Conservation (phyloP, 2,113 vertebrate species). For the Daphoenositta chrysoptera region DNA sequence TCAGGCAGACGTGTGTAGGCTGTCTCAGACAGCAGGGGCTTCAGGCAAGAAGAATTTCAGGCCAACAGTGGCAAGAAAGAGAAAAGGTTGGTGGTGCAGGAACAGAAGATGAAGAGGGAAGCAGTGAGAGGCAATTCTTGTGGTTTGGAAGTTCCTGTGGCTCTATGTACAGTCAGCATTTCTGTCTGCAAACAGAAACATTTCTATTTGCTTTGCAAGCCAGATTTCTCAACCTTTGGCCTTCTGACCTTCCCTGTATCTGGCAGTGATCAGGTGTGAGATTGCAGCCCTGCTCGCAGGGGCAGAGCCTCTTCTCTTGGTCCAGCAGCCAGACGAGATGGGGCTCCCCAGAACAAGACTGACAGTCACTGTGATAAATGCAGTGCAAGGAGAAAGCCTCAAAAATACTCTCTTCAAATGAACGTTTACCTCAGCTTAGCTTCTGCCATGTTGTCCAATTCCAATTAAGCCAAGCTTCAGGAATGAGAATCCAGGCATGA, state of each 20-base stretch:
- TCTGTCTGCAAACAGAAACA: constrained; percentile 61
- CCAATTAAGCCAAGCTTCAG: background rate
- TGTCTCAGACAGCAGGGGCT: constrained; percentile 56
- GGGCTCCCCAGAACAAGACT: background rate
- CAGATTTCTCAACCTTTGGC: constrained; percentile 64
- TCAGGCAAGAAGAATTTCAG: constrained; percentile 57
- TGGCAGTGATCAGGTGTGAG: constrained; percentile 40
- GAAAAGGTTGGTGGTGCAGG: constrained; percentile 28
- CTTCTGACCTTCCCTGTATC: constrained; percentile 53
- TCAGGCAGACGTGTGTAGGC: constrained; percentile 45
- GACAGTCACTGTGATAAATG: background rate
- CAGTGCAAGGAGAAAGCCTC: background rate
- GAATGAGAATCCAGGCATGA: background rate
- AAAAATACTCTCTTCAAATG: background rate
- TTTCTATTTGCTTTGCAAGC: constrained; percentile 56
- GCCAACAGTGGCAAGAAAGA: constrained; percentile 35
- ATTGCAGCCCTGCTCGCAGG: background rate
- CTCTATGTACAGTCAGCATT: constrained; percentile 65
- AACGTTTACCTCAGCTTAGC: background rate
- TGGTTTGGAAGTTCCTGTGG: constrained; percentile 68
- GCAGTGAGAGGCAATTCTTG: constrained; percentile 61
- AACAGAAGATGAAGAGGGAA: constrained; percentile 65
- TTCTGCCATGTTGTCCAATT: background rate
- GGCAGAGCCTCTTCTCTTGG: background rate
- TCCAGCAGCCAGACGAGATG: background rate